These are phyloP conservation scores for Nasonia longicornis DNA, from an alignment of 1,140 invertebrate genomes.

Conservation along the genomic window DNA sequence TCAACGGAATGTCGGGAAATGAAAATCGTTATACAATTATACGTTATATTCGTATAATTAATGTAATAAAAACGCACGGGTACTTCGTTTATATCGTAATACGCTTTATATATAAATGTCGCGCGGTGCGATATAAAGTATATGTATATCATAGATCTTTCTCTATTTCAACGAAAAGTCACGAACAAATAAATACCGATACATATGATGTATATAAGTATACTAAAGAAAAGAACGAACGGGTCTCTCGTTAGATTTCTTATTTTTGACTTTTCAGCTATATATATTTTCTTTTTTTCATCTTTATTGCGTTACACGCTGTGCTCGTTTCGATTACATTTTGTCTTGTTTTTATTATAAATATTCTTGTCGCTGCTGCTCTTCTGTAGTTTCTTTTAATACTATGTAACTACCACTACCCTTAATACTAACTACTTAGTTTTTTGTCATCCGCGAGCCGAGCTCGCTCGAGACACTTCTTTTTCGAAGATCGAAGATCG, in stretches of 20 bases:
- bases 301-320: constrained; percentile 30
- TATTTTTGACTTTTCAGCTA: background rate
- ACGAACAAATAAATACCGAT: constrained; percentile 7
- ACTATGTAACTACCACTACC: constrained; percentile 36
- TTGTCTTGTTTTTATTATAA: constrained; percentile 41
- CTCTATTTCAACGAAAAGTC: background rate
- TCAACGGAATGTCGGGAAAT: constrained; percentile 37
- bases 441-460: background rate
- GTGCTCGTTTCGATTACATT: constrained; percentile 7
- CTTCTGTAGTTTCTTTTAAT: constrained; percentile 12
- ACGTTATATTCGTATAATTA: background rate
- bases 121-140: no score
- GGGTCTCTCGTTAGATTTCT: background rate
- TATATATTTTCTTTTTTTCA: constrained; percentile 8
- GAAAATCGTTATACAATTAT: background rate
- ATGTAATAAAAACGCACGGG: constrained; percentile 4
- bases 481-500: background rate
- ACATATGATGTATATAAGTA: background rate
- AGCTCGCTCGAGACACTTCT: background rate
- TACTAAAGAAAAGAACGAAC: background rate
- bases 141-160: no score
- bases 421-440: constrained; percentile 39
- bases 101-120: background rate
- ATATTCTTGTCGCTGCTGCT: constrained; percentile 41
- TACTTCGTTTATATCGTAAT: background rate